phyloP scores from a whole-genome alignment of 2,888 invertebrate genomes.

The Mythimna ferrago region DNA sequence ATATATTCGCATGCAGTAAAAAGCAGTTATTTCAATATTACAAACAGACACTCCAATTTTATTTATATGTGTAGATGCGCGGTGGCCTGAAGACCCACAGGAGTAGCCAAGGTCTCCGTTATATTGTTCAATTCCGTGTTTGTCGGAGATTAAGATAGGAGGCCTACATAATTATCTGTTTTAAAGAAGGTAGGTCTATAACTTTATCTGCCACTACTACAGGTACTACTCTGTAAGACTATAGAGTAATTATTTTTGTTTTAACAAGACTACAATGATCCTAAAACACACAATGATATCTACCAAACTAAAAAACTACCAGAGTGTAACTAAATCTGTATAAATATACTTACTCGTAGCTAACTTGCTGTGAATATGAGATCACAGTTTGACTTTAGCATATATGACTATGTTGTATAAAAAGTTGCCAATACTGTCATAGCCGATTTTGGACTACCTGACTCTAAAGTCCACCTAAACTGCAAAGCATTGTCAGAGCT shows the following conservation, averaged over 20 bases:
- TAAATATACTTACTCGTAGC: too few species aligned
- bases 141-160: neutral
- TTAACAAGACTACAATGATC: constrained; percentile 2
- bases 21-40: too few species aligned
- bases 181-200: neutral
- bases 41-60: too few species aligned
- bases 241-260: neutral
- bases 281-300: constrained; percentile 2
- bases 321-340: neutral
- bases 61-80: too few species aligned
- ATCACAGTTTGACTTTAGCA: neutral
- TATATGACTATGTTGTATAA: neutral
- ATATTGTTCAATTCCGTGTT: neutral
- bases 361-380: neutral
- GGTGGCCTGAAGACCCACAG: neutral
- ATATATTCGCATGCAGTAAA: too few species aligned
- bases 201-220: too few species aligned
- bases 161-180: neutral
- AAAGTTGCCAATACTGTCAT: neutral
- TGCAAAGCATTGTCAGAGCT: too few species aligned
- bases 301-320: neutral
- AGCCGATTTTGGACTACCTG: neutral
- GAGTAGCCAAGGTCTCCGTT: neutral
- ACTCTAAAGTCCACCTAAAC: neutral
- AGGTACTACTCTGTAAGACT: too few species aligned